Conservation (phyloP, 1,140 invertebrate species). For the Drosophila albomicans region DNA sequence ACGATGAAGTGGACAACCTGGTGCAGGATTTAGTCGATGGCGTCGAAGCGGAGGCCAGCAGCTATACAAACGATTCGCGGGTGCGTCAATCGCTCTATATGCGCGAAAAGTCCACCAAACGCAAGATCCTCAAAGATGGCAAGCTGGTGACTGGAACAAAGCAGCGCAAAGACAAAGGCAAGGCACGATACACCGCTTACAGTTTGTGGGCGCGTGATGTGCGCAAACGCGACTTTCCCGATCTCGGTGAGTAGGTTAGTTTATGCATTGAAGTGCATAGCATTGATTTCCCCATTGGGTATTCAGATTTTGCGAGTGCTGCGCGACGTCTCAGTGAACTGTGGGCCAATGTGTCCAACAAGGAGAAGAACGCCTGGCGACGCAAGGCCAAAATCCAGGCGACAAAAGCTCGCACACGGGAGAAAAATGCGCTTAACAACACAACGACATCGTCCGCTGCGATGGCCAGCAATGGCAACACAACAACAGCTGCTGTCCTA, state of each 20-base stretch:
- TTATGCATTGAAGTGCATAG: not conserved
- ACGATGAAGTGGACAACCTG: conserved; percentile 75
- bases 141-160: conserved; percentile 89
- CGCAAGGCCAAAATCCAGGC: conserved; percentile 86
- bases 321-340: conserved; percentile 93
- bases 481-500: not conserved
- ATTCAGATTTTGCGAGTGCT: conserved; percentile 90
- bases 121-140: conserved; percentile 91
- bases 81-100: conserved; percentile 90
- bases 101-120: conserved; percentile 91
- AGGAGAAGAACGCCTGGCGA: conserved; percentile 86
- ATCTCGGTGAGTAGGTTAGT: conserved; percentile 86
- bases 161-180: conserved; percentile 90
- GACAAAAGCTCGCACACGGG: conserved; percentile 72
- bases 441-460: not conserved
- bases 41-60: conserved; percentile 68
- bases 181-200: conserved; percentile 93
- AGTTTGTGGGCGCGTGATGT: conserved; percentile 95
- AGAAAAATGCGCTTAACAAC: conserved; percentile 25
- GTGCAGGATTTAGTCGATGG: conserved; percentile 79
- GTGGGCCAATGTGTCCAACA: conserved; percentile 90
- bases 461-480: conserved; percentile 47
- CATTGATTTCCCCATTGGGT: not conserved
- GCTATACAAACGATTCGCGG: conserved; percentile 80
- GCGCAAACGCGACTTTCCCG: conserved; percentile 88